Percentiles rank a stretch among this genome's conserved stretches.
Evolutionary conservation across 2,797 vertebrate species (phyloP).

Genomic region (Pangasius macronema): DNA sequence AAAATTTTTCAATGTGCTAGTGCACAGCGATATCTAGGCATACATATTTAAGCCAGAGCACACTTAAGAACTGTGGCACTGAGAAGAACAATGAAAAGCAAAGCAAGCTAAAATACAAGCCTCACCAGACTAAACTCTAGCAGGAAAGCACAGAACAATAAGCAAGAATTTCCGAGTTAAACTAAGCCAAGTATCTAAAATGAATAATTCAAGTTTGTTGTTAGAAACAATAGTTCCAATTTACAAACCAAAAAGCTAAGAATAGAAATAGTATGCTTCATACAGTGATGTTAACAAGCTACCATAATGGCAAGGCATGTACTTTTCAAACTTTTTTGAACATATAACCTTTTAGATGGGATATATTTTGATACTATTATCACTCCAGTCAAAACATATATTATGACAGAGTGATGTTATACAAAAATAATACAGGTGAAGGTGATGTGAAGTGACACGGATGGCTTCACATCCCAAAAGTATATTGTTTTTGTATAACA

Average conservation of each 20-base stretch:
- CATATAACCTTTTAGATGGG: neutral
- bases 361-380: neutral
- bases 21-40: neutral
- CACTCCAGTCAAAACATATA: no score
- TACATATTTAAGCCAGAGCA: neutral
- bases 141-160: neutral
- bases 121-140: neutral
- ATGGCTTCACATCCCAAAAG: neutral
- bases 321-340: neutral
- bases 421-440: neutral
- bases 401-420: neutral
- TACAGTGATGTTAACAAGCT: neutral
- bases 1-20: neutral
- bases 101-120: neutral
- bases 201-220: neutral
- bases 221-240: neutral
- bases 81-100: neutral
- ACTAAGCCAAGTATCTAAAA: neutral
- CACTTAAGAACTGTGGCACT: neutral
- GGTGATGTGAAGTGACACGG: no score
- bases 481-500: neutral
- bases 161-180: neutral
- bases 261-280: neutral
- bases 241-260: neutral
- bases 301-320: no score